Percentiles rank a stretch among this genome's conserved stretches.
These are phyloP conservation scores for Drosophila lacteicornis DNA, from an alignment of 1,140 invertebrate genomes.

Conservation along the genomic window DNA sequence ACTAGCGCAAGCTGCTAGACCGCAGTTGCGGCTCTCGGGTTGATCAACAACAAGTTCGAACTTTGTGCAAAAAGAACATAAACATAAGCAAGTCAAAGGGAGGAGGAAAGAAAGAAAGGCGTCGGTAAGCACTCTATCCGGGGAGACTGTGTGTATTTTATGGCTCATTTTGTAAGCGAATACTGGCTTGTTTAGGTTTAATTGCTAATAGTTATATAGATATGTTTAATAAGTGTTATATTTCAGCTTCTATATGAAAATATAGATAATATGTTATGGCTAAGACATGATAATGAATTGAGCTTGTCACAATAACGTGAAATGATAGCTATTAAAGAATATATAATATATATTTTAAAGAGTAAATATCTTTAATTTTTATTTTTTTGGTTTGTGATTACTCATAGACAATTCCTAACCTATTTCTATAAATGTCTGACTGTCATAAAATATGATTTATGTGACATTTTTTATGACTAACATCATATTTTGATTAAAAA, in stretches of 20 bases:
- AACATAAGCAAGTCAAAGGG: not conserved
- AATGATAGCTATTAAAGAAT: too few species aligned
- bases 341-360: too few species aligned
- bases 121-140: not conserved
- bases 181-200: not conserved
- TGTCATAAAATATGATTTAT: not conserved
- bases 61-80: constrained; percentile 37
- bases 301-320: too few species aligned
- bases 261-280: too few species aligned
- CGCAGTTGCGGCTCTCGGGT: constrained; percentile 39
- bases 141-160: not conserved
- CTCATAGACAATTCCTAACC: not conserved
- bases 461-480: not conserved
- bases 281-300: too few species aligned
- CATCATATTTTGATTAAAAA: too few species aligned
- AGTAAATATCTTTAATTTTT: too few species aligned
- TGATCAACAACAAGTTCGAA: constrained; percentile 59
- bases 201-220: too few species aligned
- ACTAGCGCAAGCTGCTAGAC: constrained; percentile 22
- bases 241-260: too few species aligned
- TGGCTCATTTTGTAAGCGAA: not conserved
- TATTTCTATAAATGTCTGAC: not conserved
- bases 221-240: too few species aligned
- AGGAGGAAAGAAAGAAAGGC: constrained; percentile 5
- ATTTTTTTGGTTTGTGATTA: not conserved